A percentile compares a stretch with the other conserved stretches of the same genome.
Evolutionary conservation across 2,797 vertebrate species (phyloP).

Genomic region (Taenioides sp.): DNA sequence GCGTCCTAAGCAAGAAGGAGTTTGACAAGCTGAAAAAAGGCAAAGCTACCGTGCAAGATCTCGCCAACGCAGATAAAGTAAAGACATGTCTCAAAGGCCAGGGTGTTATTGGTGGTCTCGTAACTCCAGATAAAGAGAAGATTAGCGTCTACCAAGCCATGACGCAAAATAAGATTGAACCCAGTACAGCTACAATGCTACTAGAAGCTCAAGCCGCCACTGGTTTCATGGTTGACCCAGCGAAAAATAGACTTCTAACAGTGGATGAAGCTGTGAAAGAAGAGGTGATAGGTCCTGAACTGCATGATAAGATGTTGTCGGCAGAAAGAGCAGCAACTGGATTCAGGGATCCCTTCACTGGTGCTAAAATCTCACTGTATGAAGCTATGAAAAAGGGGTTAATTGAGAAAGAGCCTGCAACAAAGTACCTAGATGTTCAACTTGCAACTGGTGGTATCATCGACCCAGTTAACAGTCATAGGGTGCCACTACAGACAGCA

Average conservation of each 20-base stretch:
- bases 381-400: constrained; percentile 84
- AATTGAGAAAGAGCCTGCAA: constrained; percentile 77
- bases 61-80: constrained; percentile 82
- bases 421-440: constrained; percentile 81
- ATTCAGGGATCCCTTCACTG: constrained; percentile 83
- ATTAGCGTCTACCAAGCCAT: constrained; percentile 90
- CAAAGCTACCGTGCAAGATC: constrained; percentile 79
- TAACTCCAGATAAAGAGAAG: constrained; percentile 86
- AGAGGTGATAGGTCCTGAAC: constrained; percentile 79
- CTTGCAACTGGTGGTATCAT: constrained; percentile 83
- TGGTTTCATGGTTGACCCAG: constrained; percentile 80
- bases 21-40: constrained; percentile 85
- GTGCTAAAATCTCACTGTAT: constrained; percentile 77
- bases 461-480: constrained; percentile 81
- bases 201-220: constrained; percentile 87
- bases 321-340: constrained; percentile 83
- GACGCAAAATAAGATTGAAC: constrained; percentile 81
- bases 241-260: constrained; percentile 76
- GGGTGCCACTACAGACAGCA: constrained; percentile 77
- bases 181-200: constrained; percentile 73
- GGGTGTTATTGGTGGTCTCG: constrained; percentile 81
- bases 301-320: constrained; percentile 79
- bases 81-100: constrained; percentile 84
- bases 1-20: constrained; percentile 83
- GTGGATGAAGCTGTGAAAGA: constrained; percentile 83